A percentile compares a stretch with the other conserved stretches of the same genome.
phyloP scores from a whole-genome alignment of 2,113 vertebrate species.

The Protobothrops flavoviridis region DNA sequence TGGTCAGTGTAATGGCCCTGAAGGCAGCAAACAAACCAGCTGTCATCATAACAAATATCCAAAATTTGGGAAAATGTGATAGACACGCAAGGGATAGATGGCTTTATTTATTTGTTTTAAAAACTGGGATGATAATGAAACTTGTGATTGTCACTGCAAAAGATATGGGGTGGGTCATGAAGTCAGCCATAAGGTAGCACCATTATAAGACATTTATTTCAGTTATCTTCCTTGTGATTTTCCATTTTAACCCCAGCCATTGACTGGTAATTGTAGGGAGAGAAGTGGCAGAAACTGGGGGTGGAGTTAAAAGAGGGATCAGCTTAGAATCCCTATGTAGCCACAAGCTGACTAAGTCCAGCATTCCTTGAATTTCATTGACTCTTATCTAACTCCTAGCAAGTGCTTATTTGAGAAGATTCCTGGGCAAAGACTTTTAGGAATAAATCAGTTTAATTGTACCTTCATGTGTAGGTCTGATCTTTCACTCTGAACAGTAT shows the following conservation, averaged over 20 bases:
- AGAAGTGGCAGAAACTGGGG: not conserved
- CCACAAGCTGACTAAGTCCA: not conserved
- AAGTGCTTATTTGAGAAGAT: not conserved
- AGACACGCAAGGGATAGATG: not conserved
- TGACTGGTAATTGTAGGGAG: not conserved
- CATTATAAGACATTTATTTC: not conserved
- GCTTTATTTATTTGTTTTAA: not conserved
- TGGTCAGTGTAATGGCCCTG: constrained; percentile 23
- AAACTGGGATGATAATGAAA: not conserved
- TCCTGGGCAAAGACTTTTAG: not conserved
- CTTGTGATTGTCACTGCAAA: not conserved
- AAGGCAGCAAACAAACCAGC: not conserved
- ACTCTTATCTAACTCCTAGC: not conserved
- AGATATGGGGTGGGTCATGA: not conserved
- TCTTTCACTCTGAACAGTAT: not conserved
- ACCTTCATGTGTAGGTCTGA: not conserved
- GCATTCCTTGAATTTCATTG: not conserved
- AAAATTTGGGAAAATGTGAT: not conserved
- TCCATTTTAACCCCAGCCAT: not conserved
- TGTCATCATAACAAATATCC: constrained; percentile 1
- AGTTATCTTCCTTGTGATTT: not conserved
- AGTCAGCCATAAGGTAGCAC: not conserved
- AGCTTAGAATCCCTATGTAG: not conserved
- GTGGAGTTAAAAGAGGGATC: not conserved
- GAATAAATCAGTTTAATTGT: not conserved